Conservation (phyloP, 2,113 vertebrate genomes). For the Sinocyclocheilus anshuiensis region DNA sequence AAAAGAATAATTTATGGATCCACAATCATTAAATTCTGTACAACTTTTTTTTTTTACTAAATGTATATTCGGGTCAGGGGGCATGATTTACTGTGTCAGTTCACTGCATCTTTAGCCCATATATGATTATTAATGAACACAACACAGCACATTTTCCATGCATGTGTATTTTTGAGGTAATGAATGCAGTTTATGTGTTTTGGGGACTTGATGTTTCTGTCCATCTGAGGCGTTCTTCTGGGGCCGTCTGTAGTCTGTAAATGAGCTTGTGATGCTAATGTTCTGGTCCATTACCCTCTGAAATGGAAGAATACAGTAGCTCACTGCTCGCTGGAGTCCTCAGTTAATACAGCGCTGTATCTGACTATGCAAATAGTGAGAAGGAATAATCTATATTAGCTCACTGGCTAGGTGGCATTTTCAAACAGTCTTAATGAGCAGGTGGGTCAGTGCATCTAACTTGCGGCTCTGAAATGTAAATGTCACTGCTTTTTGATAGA, state of each 20-base stretch:
- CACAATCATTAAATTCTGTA: not conserved
- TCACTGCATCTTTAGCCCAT: not conserved
- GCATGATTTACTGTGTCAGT: not conserved
- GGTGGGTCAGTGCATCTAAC: not conserved
- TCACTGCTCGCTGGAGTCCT: not conserved
- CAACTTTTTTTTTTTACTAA: not conserved
- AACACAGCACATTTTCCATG: not conserved
- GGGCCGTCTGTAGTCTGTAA: conserved; percentile 1
- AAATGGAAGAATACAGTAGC: conserved; percentile 40
- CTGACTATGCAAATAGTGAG: conserved; percentile 21
- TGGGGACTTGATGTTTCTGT: conserved; percentile 11
- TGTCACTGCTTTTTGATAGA: conserved; percentile 31
- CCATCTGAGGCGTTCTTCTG: not conserved
- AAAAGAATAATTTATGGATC: not conserved
- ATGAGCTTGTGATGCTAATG: conserved; percentile 41
- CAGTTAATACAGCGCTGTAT: conserved; percentile 3
- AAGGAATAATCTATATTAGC: conserved; percentile 30
- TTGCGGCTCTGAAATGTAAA: conserved; percentile 24
- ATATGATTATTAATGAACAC: not conserved
- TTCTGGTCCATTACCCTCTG: conserved; percentile 48
- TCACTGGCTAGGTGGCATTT: conserved; percentile 37
- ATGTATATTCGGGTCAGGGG: not conserved
- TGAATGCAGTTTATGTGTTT: not conserved
- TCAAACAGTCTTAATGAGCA: conserved; percentile 16
- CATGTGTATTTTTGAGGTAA: not conserved